phyloP scores from a whole-genome alignment of 2,113 vertebrate species.

The Aplodontia rufa region DNA sequence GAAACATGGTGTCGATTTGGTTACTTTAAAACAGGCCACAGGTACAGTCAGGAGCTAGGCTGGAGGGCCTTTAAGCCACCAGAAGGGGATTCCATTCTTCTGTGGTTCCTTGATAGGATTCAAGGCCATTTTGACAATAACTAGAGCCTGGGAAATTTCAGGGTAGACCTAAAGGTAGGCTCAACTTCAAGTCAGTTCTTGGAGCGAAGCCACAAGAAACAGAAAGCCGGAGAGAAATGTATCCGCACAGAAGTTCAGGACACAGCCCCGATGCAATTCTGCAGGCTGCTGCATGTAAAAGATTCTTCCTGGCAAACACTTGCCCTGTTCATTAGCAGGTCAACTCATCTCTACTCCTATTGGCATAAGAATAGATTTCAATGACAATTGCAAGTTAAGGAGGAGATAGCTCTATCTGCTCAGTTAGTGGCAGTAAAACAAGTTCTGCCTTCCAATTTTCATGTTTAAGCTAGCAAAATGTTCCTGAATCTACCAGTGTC shows the following conservation, averaged over 20 bases:
- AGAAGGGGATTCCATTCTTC: neutral
- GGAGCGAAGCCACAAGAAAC: neutral
- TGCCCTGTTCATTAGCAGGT: neutral
- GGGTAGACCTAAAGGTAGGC: neutral
- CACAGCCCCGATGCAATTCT: neutral
- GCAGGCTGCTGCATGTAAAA: neutral
- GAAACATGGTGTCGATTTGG: neutral
- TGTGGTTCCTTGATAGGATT: neutral
- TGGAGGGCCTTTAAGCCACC: neutral
- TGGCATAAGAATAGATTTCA: neutral
- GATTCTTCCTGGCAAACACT: neutral
- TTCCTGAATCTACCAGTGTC: neutral
- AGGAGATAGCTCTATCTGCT: neutral
- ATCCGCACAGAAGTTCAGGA: neutral
- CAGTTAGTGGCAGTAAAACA: neutral
- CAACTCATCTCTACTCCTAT: fast-evolving
- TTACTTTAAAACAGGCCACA: neutral
- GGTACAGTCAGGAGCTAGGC: fast-evolving
- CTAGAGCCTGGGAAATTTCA: neutral
- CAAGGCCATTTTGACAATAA: neutral
- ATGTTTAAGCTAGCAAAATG: neutral
- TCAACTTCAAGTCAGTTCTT: neutral
- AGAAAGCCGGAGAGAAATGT: neutral
- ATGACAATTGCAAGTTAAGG: neutral
- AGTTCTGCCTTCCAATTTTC: neutral